A percentile compares a stretch with the other conserved stretches of the same genome.
Evolutionary conservation across 2,888 invertebrate species (phyloP).

Genomic region (Smittia sp.): DNA sequence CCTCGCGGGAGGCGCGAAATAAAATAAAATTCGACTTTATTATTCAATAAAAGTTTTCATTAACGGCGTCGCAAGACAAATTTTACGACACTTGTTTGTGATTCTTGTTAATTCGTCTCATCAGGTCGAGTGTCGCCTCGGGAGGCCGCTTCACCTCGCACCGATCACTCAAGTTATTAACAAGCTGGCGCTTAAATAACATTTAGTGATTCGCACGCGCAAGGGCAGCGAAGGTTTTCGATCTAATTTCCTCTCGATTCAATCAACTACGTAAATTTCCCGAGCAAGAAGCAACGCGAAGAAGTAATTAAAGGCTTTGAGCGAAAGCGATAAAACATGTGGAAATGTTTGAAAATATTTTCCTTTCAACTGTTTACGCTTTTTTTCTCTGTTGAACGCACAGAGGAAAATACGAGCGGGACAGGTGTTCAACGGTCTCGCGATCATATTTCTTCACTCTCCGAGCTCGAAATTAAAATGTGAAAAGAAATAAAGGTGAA

Average conservation of each 20-base stretch:
- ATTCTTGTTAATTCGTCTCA: constrained; percentile 22
- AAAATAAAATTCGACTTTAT: constrained; percentile 17
- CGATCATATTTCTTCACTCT: constrained; percentile 32
- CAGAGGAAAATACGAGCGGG: constrained; percentile 21
- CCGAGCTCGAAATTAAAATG: neutral
- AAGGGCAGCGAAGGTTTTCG: neutral
- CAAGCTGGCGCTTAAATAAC: neutral
- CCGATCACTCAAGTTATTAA: constrained; percentile 23
- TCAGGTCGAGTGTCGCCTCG: constrained; percentile 9
- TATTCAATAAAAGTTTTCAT: constrained; percentile 36
- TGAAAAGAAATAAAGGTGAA: constrained; percentile 33
- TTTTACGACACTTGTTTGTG: constrained; percentile 36
- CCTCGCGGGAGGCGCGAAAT: neutral
- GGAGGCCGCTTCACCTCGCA: constrained; percentile 22
- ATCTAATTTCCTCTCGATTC: neutral
- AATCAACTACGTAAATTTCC: neutral
- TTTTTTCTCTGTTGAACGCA: neutral
- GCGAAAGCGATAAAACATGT: constrained; percentile 1
- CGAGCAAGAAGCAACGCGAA: neutral
- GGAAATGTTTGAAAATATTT: constrained; percentile 26
- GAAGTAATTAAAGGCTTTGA: constrained; percentile 5
- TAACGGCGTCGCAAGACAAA: constrained; percentile 29
- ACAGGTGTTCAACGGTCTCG: constrained; percentile 35
- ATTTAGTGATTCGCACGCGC: neutral
- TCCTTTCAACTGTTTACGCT: constrained; percentile 22